Base-by-base conservation (phyloP, 30 jellyfish, hydroid and myxozoan genomes). In the Aurelia sp. region DNA sequence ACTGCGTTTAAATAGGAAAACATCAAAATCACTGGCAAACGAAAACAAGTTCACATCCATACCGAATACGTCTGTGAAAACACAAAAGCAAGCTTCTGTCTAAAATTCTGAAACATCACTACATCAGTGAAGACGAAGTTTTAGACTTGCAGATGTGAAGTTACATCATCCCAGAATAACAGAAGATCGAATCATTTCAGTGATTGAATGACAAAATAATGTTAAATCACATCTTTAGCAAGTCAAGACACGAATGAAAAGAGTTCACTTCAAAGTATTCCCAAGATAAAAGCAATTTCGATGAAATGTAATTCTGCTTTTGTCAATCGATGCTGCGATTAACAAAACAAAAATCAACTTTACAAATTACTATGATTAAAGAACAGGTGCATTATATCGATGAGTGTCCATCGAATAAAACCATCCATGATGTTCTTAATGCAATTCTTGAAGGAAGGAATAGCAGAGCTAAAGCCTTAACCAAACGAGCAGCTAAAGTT, bases 1-100 rank as follows among this genome's bases (percentile, higher is more conserved):
- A 44, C 55, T 44, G 55, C 15, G 55, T 44, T 1, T 44, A 44
- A 44, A 1, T 0, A 44, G 1, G 15, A 44, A 44, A 44, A 5
- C 55, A 44, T 44, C 55, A 9, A 44, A 40, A 8, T 44, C 55
- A 44, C 55, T 13, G 7, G 55, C 55, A 44, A 44, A 44, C 7
- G 9, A 44, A 38, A 44, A 8, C 21, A 63, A 22, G 0, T 35
- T 20, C 13, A 24, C 16, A 5, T 15, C 52, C 88, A 48, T 72
- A 84, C 93, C 88, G 70, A 72, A 13, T 50, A 22, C 63, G 71
- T 18, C 18, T 63, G 82, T 63, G 92, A 70, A 47, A 83, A 84
- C 60, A 51, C 74, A 61, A 64, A 44, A 4, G 93, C 84, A 8
- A 84, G 68, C 74, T 59, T 84, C 93, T 84, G 92, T 60, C 84